Evolutionary conservation across 2,797 vertebrate genomes (phyloP), one percentile per base, ranked within the genome.

Genomic region (Borostomias antarcticus): DNA sequence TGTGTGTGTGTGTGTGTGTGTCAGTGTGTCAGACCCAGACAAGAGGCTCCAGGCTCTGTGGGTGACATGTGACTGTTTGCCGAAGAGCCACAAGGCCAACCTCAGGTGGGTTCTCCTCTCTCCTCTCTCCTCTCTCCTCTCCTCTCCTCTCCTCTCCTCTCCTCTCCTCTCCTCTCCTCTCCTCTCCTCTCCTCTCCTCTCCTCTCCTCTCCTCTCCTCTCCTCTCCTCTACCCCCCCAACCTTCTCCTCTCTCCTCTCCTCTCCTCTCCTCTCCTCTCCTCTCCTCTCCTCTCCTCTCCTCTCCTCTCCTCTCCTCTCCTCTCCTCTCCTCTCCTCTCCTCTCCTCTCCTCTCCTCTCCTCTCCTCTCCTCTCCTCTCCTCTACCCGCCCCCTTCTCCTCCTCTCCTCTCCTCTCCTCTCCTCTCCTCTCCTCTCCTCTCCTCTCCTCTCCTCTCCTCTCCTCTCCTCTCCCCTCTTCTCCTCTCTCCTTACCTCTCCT

Each of bases 21-120:
- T 78, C 86, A 99, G 97, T 79, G 86, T 96, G 68, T 88, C 95
- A 56, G 97, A 99, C 85, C 84, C 94, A 71, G 96, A 98, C 83
- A 96, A 94, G 86, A 95, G 95, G 76, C 92, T 99, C 21, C 97
- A 99, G 66, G 94, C 94, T 48, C 73, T 99, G 21, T 99, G 97
- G 97, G 89, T 94, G 76, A 93, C 90, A 33, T 99, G 97, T 91
- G 94, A 96, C 88, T 88, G 80, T 72, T 83, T 99, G 78, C 97
- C 97, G 77, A 95, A 96, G 82, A 89, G 89, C 75, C 94, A 98
- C 82, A 94, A 95, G 62, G 92, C 93, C 62, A 99, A 99, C 80
- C 77, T 93, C 73, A 91, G 83, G 92, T 93, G 75, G 62, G 75
- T 51, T 25, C 40, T 45, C 15, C n/a, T 45, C 40, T n/a, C n/a